A percentile compares a stretch with the other conserved stretches of the same genome.
Evolutionary conservation across 2,797 vertebrate species (phyloP).

Genomic region (Pantherophis alleghaniensis): DNA sequence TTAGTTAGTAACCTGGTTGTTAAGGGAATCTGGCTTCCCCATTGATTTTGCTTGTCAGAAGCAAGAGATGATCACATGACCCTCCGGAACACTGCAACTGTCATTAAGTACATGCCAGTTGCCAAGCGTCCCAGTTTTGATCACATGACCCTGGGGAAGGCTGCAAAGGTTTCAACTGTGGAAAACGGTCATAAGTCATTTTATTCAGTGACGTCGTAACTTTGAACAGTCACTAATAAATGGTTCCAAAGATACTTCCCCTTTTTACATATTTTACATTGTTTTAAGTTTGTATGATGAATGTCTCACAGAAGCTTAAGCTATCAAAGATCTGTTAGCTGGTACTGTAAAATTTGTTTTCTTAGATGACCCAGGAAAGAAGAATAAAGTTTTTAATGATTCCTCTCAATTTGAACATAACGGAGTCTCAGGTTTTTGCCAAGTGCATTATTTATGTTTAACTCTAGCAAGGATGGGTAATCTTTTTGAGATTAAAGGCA

Average conservation of each 20-base stretch:
- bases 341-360: neutral
- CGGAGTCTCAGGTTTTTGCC: neutral
- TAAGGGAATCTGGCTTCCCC: neutral
- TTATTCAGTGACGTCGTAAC: neutral
- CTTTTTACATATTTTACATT: neutral
- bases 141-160: neutral
- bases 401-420: neutral
- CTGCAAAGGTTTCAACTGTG: neutral
- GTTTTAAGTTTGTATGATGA: neutral
- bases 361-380: neutral
- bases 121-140: neutral
- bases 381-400: neutral
- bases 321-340: neutral
- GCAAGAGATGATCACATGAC: neutral
- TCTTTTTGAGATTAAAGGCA: neutral
- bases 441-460: neutral
- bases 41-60: neutral
- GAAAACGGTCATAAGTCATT: neutral
- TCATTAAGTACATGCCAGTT: neutral
- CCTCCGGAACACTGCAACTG: neutral
- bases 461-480: neutral
- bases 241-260: neutral
- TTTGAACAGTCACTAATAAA: neutral
- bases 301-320: neutral
- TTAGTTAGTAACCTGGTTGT: neutral